phyloP scores from a whole-genome alignment of 2,888 invertebrate genomes.

The Pimpla rufipes region DNA sequence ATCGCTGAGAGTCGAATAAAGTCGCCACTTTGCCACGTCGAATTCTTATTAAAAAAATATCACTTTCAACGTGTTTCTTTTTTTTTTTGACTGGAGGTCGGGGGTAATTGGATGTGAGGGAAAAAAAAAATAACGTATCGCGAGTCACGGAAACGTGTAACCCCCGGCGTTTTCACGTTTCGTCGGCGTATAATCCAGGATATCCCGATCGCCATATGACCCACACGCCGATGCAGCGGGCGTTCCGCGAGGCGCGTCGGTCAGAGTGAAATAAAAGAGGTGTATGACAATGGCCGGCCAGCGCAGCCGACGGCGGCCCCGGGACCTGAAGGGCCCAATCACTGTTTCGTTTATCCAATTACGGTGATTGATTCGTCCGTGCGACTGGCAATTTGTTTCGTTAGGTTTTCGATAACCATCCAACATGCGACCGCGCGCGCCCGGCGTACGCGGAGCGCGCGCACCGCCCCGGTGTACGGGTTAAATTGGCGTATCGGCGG shows the following conservation, averaged over 20 bases:
- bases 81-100: not conserved
- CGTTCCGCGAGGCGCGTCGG: not conserved
- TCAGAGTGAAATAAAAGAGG: not conserved
- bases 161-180: not conserved
- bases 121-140: not conserved
- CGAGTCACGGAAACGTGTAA: not conserved
- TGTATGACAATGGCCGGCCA: not conserved
- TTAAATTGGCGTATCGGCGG: conserved; percentile 54
- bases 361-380: conserved; percentile 44
- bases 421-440: conserved; percentile 30
- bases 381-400: conserved; percentile 50
- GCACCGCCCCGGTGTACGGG: too few relatives aligned
- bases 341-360: conserved; percentile 23
- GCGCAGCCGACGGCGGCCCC: not conserved
- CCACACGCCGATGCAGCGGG: not conserved
- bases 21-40: conserved; percentile 18
- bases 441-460: conserved; percentile 15
- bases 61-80: not conserved
- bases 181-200: not conserved
- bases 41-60: conserved; percentile 30
- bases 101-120: not conserved
- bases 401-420: conserved; percentile 51
- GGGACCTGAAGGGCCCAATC: not conserved
- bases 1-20: conserved; percentile 34
- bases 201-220: too few relatives aligned